These are phyloP conservation scores for Xestobium rufovillosum DNA, from an alignment of 2,888 invertebrate species.

Conservation along the genomic window DNA sequence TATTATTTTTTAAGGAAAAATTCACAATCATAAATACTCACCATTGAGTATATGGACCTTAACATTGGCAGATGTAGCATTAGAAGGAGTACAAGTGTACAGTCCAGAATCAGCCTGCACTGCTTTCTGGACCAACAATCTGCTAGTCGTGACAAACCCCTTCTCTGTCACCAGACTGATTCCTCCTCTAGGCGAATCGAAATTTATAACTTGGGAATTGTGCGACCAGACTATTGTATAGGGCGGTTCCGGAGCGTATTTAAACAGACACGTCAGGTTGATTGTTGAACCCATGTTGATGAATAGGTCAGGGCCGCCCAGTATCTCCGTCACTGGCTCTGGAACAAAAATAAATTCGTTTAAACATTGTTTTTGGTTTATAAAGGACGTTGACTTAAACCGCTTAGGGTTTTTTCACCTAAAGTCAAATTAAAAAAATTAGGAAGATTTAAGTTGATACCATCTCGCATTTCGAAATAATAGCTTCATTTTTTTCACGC, in stretches of 20 bases:
- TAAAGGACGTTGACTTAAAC: no score
- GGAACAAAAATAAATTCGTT: slow-evolving; percentile 32
- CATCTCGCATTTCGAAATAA: no score
- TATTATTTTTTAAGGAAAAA: no score
- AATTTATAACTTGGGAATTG: slow-evolving; percentile 77
- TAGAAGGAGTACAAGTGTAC: slow-evolving; percentile 79
- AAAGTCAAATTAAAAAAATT: no score
- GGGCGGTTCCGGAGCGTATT: slow-evolving; percentile 77
- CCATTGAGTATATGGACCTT: slow-evolving; percentile 82
- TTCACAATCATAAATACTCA: no score
- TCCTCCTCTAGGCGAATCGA: slow-evolving; percentile 82
- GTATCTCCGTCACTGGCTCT: slow-evolving; percentile 78
- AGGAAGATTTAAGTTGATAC: no score
- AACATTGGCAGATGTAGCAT: slow-evolving; percentile 70
- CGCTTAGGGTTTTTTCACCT: no score
- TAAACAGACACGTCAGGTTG: slow-evolving; percentile 78
- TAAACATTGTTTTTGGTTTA: no score
- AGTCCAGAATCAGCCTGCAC: slow-evolving; percentile 71
- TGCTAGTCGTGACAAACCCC: slow-evolving; percentile 73
- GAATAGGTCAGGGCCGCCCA: slow-evolving; percentile 74
- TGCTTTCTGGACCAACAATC: slow-evolving; percentile 75
- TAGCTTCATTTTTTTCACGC: no score
- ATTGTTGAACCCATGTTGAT: slow-evolving; percentile 84
- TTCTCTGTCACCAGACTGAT: slow-evolving; percentile 83
- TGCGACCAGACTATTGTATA: slow-evolving; percentile 79